Percentiles rank a stretch among this genome's conserved stretches.
Evolutionary conservation across 2,113 vertebrate species (phyloP).

Genomic region (Lucifuga dentata): DNA sequence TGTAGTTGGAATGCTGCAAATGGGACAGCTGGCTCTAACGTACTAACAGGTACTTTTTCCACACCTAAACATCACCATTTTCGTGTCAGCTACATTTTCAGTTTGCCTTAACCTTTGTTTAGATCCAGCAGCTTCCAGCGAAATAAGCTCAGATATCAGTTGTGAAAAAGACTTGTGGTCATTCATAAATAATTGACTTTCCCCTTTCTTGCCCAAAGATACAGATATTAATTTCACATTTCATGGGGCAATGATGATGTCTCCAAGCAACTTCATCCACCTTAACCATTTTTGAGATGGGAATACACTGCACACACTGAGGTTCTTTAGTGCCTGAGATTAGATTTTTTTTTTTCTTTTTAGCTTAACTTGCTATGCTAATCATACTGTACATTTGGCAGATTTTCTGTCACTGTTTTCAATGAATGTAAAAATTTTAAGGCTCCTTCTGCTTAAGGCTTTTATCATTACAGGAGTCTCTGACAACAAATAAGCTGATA

Average conservation of each 20-base stretch:
- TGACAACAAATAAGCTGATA: too few relatives aligned
- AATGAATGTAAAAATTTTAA: constrained; percentile 13
- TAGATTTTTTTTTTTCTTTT: constrained; percentile 27
- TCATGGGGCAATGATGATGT: constrained; percentile 74
- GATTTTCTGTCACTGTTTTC: too few relatives aligned
- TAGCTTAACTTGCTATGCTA: constrained; percentile 1
- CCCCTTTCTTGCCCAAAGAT: constrained; percentile 65
- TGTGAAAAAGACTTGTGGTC: constrained; percentile 40
- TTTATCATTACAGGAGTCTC: too few relatives aligned
- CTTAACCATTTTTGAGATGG: constrained; percentile 48
- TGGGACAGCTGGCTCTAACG: too few relatives aligned
- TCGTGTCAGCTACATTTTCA: too few relatives aligned
- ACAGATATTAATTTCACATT: constrained; percentile 83
- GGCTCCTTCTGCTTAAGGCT: neutral
- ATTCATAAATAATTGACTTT: constrained; percentile 71
- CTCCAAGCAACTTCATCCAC: constrained; percentile 61
- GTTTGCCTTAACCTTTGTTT: too few relatives aligned
- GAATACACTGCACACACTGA: constrained; percentile 34
- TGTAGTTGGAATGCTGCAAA: too few relatives aligned
- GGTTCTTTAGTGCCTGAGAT: constrained; percentile 52
- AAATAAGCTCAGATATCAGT: too few relatives aligned
- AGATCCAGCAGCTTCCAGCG: too few relatives aligned
- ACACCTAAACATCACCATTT: too few relatives aligned
- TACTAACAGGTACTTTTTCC: too few relatives aligned
- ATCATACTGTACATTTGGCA: too few relatives aligned